phyloP scores from a whole-genome alignment of 1,140 invertebrate genomes.

The Heterodera schachtii region DNA sequence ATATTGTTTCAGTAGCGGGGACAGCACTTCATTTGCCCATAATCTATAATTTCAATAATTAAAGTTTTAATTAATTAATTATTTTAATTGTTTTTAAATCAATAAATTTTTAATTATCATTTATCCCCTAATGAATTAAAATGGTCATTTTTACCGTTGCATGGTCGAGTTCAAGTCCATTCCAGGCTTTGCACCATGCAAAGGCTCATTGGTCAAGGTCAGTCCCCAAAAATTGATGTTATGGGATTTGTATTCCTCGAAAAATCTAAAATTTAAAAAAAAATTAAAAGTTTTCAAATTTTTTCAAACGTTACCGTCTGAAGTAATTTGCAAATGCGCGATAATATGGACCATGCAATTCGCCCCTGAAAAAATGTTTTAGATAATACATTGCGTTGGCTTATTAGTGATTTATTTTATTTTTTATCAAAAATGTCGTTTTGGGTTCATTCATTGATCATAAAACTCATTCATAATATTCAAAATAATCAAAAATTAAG shows the following conservation, averaged over 20 bases:
- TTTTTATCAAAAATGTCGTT: no score
- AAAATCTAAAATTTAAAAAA: slow-evolving; percentile 70
- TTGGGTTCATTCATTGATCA: no score
- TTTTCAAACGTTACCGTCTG: slow-evolving; percentile 59
- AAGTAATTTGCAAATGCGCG: slow-evolving; percentile 80
- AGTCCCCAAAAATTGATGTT: slow-evolving; percentile 73
- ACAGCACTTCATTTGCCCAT: slow-evolving; percentile 52
- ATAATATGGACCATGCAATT: slow-evolving; percentile 72
- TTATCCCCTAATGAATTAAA: no score
- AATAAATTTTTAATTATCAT: no score
- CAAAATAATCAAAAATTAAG: no score
- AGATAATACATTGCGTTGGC: no score
- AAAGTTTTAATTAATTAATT: no score
- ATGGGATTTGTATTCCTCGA: slow-evolving; percentile 70
- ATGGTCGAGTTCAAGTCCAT: slow-evolving; percentile 65
- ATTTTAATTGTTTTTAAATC: neutral
- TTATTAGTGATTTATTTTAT: no score
- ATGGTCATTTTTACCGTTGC: slow-evolving; percentile 67
- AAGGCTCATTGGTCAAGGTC: slow-evolving; percentile 73
- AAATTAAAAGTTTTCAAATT: slow-evolving; percentile 41
- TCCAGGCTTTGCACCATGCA: slow-evolving; percentile 62
- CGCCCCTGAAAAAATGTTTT: slow-evolving; percentile 70
- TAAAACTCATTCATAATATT: no score
- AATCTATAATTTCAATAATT: slow-evolving; percentile 28
- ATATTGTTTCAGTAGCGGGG: slow-evolving; percentile 38